These are phyloP conservation scores for Drosophila sulfurigaster DNA, from an alignment of 1,140 invertebrate species.

Conservation along the genomic window DNA sequence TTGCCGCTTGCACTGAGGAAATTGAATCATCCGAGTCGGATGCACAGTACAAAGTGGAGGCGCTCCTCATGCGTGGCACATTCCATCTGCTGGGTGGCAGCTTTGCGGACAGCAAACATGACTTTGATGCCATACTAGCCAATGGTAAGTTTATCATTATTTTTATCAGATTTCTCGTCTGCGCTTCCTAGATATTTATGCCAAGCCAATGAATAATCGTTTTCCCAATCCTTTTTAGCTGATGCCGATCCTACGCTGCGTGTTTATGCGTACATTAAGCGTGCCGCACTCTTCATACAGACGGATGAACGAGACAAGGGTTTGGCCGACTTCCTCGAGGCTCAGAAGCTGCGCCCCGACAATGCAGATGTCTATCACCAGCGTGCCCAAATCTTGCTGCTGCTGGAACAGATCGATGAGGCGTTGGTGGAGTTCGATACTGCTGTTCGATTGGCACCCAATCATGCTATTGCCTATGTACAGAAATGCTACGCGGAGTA, in stretches of 20 bases:
- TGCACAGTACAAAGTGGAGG: slow-evolving; percentile 87
- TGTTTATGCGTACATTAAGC: slow-evolving; percentile 96
- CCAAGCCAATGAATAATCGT: no score
- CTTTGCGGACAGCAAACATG: slow-evolving; percentile 89
- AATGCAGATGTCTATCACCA: slow-evolving; percentile 94
- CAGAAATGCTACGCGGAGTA: slow-evolving; percentile 96
- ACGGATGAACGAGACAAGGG: slow-evolving; percentile 90
- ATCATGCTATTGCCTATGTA: slow-evolving; percentile 93
- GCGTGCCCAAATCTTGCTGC: slow-evolving; percentile 91
- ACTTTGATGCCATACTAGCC: slow-evolving; percentile 89
- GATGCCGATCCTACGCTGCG: slow-evolving; percentile 87
- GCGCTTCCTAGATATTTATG: no score
- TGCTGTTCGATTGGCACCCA: slow-evolving; percentile 92
- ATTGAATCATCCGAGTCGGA: slow-evolving; percentile 88
- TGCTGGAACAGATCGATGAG: slow-evolving; percentile 92
- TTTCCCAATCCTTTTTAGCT: slow-evolving; percentile 55
- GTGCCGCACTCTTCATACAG: slow-evolving; percentile 93
- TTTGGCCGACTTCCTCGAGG: slow-evolving; percentile 91
- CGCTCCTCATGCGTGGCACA: slow-evolving; percentile 92
- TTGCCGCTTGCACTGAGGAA: slow-evolving; percentile 92
- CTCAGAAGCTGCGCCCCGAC: slow-evolving; percentile 90
- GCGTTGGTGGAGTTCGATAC: slow-evolving; percentile 93
- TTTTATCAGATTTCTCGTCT: no score
- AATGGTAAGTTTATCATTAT: slow-evolving; percentile 77
- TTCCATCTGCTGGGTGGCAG: slow-evolving; percentile 92